Base-by-base conservation (phyloP, 1,140 invertebrate species). In the Euwallacea similis region DNA sequence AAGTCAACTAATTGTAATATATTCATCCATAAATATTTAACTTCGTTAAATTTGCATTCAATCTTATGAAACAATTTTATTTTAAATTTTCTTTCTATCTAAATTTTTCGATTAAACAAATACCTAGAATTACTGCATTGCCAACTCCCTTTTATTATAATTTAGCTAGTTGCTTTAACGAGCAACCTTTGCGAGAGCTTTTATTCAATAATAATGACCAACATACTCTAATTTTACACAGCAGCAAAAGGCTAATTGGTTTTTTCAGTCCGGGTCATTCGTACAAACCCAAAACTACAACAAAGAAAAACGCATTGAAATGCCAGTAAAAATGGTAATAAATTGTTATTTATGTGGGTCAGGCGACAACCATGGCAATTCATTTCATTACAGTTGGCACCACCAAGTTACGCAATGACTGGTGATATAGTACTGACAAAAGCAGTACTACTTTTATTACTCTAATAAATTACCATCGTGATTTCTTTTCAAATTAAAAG, bases 291-390 rank as follows among this genome's bases (percentile, higher is more conserved):
- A 50, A 33, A 33, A 33, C 21, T 33, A 10, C 13, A 59, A 59
- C 15, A 59, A 59, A 59, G 16, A 56, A 56, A 13, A 56, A 13
- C 6, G 16, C 8, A n/a, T 56, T 16, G 54, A 56, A 56, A 56
- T 16, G 11, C 9, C 15, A 59, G 33, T 59, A 59, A 59, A 59
- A 59, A 41, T 7, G 21, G 56, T 41, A 9, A 59, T 59, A 59
- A 59, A 59, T 59, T 59, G 42, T 59, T 59, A 59, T 59, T 59
- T 41, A 59, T 59, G 33, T 59, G 56, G 56, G 56, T 59, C 56
- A 59, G 56, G 15, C 56, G 56, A 59, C 54, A 56, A 56, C 56
- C 13, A 33, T 59, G 11, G n/a, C 7, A 59, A 9, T 33, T 59
- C 21, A 6, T 59, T 59, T 59, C 56, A 59, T 59, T 59, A 59